Base-by-base conservation (phyloP, 2,797 vertebrate species). In the Phataginus tetradactyla region DNA sequence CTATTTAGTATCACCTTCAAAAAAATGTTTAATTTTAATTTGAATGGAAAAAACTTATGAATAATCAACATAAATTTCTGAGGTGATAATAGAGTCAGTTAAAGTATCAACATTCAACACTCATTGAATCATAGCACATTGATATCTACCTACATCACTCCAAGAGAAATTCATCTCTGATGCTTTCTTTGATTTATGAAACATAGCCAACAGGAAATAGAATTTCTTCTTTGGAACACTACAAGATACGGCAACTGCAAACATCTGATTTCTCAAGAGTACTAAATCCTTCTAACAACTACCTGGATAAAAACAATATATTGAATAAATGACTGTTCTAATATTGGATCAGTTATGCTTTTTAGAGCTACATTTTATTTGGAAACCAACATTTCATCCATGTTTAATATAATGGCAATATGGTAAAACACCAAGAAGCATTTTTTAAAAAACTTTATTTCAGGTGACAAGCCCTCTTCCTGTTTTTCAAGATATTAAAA, bases 261-360 rank as follows among this genome's bases (percentile, higher is more conserved):
- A 91, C 39, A 84, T 64, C 66, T 85, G 59, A 95, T 84, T 92
- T 90, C 83, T 91, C 69, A 59, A 71, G 71, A 80, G 59, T 78
- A 55, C 80, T 25, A 45, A 80, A 91, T 91, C 91, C 79, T 91
- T 68, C 42, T 69, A 96, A 90, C 49, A 84, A 39, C 21, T 34
- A 34, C 63, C 8, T 83, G 45, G 77, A 25, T 39, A 64, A 88
- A 96, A 91, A 86, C 61, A 81, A 61, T 39, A 32, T 64, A 77
- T 87, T 80, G 39, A 91, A 91, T 75, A 84, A 74, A 84, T 88
- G 45, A 71, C 72, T 84, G 12, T 89, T 32, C 27, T 90, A 80
- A 88, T 90, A 77, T 59, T 51, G 29, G 10, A 59, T 68, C 17
- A 59, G 5, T 61, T 78, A 49, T 71, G 29, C 75, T 78, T 32